Percentiles rank a stretch among this genome's conserved stretches.
Conservation (phyloP, 2,797 vertebrate species). For the Acanthornis magna region DNA sequence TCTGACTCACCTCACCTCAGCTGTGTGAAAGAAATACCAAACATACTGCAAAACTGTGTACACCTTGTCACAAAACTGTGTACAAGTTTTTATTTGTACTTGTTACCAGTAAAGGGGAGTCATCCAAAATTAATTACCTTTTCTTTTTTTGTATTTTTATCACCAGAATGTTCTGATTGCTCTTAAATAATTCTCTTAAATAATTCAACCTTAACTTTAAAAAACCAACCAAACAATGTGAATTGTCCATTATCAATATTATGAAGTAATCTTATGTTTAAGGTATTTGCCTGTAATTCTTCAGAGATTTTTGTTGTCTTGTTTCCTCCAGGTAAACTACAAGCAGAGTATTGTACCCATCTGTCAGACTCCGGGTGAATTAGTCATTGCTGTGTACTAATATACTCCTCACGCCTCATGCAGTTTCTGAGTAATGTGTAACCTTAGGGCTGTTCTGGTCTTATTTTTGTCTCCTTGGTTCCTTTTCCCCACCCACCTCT, state of each 20-base stretch:
- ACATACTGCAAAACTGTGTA: not conserved
- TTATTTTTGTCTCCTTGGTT: not conserved
- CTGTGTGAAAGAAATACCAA: not conserved
- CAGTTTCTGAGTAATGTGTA: not conserved
- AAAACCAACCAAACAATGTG: not conserved
- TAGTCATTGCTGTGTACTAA: not conserved
- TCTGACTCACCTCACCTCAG: not conserved
- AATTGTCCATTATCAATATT: not conserved
- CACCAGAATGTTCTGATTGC: not conserved
- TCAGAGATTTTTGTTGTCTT: not conserved
- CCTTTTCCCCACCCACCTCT: not conserved
- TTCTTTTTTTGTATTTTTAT: not conserved
- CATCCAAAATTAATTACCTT: not conserved
- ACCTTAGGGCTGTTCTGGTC: not conserved
- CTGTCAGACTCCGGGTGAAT: not conserved
- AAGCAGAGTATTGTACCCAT: not conserved
- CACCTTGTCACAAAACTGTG: too few relatives aligned
- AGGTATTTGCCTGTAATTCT: not conserved
- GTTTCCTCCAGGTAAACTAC: not conserved
- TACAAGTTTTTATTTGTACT: constrained; percentile 2
- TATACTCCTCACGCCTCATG: not conserved
- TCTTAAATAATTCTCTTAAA: not conserved
- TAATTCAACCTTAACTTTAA: not conserved
- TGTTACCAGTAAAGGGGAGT: not conserved
- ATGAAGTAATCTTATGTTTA: not conserved